phyloP scores from a whole-genome alignment of 1,140 invertebrate species.

The Musca domestica region DNA sequence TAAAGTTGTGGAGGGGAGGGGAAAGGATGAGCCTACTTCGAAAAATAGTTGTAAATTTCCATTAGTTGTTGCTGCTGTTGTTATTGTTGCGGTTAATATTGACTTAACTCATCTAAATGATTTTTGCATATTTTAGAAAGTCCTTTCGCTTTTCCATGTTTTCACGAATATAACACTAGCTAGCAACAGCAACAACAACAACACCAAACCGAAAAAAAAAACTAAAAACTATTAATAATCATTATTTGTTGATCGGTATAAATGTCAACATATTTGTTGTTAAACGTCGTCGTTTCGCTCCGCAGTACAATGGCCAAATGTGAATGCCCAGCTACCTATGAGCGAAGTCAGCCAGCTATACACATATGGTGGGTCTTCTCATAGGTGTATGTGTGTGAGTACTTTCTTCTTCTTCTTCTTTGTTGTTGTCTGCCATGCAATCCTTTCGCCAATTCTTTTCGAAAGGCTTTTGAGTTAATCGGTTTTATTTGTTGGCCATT shows the following conservation, averaged over 20 bases:
- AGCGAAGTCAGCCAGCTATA: not conserved
- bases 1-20: too few relatives aligned
- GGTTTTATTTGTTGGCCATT: too few relatives aligned
- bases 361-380: not conserved
- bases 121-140: slow-evolving; percentile 25
- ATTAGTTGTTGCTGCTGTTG: not conserved
- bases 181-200: too few relatives aligned
- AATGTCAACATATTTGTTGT: slow-evolving; percentile 15
- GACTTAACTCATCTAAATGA: not conserved
- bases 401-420: too few relatives aligned
- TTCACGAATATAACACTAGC: too few relatives aligned
- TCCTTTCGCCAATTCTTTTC: too few relatives aligned
- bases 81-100: not conserved
- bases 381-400: too few relatives aligned
- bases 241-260: slow-evolving; percentile 15
- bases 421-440: too few relatives aligned
- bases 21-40: too few relatives aligned
- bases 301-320: not conserved
- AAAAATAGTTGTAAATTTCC: too few relatives aligned
- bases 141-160: slow-evolving; percentile 17
- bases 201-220: not conserved
- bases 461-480: too few relatives aligned
- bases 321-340: too few relatives aligned
- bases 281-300: not conserved
- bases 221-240: slow-evolving; percentile 14